Evolutionary conservation across 2,888 invertebrate species (phyloP).

Genomic region (Acleris sparsana): DNA sequence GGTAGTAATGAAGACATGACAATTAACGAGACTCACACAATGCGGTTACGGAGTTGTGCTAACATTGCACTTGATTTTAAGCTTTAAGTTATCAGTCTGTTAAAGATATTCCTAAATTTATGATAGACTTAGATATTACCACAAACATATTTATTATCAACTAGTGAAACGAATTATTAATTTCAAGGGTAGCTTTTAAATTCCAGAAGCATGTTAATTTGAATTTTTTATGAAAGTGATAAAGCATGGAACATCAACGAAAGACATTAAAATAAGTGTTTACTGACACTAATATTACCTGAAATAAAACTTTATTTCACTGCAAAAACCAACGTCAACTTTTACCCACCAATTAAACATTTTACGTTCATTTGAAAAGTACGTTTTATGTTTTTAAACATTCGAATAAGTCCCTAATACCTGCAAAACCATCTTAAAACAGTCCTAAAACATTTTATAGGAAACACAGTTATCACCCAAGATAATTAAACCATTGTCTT

Average conservation of each 20-base stretch:
- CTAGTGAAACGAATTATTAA: too few relatives aligned
- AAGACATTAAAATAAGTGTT: not conserved
- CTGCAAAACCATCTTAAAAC: conserved; percentile 53
- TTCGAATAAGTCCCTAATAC: conserved; percentile 44
- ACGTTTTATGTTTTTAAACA: conserved; percentile 28
- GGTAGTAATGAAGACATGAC: too few relatives aligned
- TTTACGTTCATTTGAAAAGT: conserved; percentile 35
- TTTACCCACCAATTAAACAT: conserved; percentile 26
- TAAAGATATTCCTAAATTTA: too few relatives aligned
- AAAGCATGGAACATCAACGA: not conserved
- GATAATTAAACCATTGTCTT: conserved; percentile 81
- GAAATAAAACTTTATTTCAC: conserved; percentile 5
- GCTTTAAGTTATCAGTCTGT: too few relatives aligned
- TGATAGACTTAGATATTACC: too few relatives aligned
- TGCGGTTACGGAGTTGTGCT: too few relatives aligned
- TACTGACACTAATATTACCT: conserved; percentile 1
- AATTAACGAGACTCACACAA: too few relatives aligned
- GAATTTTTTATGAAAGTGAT: not conserved
- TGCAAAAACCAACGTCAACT: conserved; percentile 21
- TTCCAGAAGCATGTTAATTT: not conserved
- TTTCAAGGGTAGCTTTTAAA: not conserved
- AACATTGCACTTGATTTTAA: too few relatives aligned
- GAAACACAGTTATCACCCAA: conserved; percentile 71
- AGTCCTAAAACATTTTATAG: conserved; percentile 65
- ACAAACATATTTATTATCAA: too few relatives aligned